These are phyloP conservation scores for Amazona guildingii DNA, from an alignment of 2,113 vertebrate genomes.

Conservation along the genomic window DNA sequence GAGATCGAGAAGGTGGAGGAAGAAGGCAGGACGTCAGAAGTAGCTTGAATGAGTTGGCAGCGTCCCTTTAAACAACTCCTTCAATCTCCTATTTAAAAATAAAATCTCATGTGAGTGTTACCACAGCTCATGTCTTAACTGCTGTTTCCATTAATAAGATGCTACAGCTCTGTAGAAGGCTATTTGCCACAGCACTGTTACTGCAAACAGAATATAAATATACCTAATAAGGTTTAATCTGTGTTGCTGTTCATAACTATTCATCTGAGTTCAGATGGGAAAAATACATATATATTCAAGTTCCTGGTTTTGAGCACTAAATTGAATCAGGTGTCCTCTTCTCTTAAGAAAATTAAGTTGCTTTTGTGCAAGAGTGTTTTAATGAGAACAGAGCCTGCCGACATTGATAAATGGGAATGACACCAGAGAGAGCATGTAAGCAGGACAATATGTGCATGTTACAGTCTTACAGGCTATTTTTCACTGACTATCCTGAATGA, in stretches of 20 bases:
- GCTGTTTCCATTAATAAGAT: slow-evolving; percentile 45
- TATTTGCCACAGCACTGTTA: slow-evolving; percentile 70
- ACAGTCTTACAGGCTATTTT: slow-evolving; percentile 87
- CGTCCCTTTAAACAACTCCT: slow-evolving; percentile 19
- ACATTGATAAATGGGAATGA: slow-evolving; percentile 96
- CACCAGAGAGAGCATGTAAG: slow-evolving; percentile 82
- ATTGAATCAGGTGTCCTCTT: slow-evolving; percentile 99
- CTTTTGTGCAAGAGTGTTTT: slow-evolving; percentile 88
- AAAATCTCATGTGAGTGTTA: slow-evolving; percentile 36
- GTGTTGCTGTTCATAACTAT: slow-evolving; percentile 78
- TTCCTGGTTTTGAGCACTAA: slow-evolving; percentile 81
- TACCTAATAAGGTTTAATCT: slow-evolving; percentile 82
- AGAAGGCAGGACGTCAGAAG: background rate
- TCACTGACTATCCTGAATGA: slow-evolving; percentile 86
- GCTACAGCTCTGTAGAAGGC: slow-evolving; percentile 42
- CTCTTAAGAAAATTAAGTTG: slow-evolving; percentile 99
- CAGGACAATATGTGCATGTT: slow-evolving; percentile 90
- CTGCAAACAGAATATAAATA: slow-evolving; percentile 76
- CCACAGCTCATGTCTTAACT: slow-evolving; percentile 13
- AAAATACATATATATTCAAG: slow-evolving; percentile 79
- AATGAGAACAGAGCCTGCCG: slow-evolving; percentile 89
- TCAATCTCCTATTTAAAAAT: slow-evolving; percentile 46
- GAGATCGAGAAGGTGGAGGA: background rate
- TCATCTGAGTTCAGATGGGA: slow-evolving; percentile 74
- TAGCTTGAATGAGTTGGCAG: background rate